phyloP scores from a whole-genome alignment of 2,113 vertebrate species.

The Falcunculus frontatus region DNA sequence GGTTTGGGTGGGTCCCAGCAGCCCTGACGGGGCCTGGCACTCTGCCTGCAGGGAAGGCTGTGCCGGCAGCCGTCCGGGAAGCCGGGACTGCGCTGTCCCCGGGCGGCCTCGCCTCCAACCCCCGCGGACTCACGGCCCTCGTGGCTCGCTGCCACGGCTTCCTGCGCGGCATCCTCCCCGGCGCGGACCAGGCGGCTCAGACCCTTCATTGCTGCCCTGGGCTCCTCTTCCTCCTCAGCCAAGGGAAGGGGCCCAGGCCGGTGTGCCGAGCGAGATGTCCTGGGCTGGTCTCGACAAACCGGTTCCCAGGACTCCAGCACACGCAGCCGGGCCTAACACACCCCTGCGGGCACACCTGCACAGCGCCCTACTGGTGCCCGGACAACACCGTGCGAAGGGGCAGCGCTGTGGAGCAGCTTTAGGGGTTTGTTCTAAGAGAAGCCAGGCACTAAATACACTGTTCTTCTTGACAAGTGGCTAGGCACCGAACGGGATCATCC shows the following conservation, averaged over 20 bases:
- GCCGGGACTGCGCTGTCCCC: background rate
- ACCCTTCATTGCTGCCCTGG: background rate
- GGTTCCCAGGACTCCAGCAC: background rate
- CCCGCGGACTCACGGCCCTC: background rate
- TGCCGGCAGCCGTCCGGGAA: too few relatives aligned
- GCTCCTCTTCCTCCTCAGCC: background rate
- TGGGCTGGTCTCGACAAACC: background rate
- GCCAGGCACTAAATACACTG: background rate
- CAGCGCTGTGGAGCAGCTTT: accelerated
- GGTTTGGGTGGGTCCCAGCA: accelerated
- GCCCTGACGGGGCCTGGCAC: accelerated
- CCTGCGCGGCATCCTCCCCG: background rate
- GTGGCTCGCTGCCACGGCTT: background rate
- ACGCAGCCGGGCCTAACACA: background rate
- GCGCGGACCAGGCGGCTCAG: background rate
- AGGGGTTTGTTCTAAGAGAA: background rate
- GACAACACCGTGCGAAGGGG: accelerated
- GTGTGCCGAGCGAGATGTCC: background rate
- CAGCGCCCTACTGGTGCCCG: accelerated
- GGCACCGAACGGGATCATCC: background rate
- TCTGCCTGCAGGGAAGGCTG: too few relatives aligned
- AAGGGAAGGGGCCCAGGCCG: background rate
- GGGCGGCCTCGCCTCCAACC: background rate
- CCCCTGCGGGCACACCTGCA: background rate
- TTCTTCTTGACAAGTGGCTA: background rate